Evolutionary conservation across 2,888 invertebrate genomes (phyloP).

Genomic region (Ptychoptera contaminata): DNA sequence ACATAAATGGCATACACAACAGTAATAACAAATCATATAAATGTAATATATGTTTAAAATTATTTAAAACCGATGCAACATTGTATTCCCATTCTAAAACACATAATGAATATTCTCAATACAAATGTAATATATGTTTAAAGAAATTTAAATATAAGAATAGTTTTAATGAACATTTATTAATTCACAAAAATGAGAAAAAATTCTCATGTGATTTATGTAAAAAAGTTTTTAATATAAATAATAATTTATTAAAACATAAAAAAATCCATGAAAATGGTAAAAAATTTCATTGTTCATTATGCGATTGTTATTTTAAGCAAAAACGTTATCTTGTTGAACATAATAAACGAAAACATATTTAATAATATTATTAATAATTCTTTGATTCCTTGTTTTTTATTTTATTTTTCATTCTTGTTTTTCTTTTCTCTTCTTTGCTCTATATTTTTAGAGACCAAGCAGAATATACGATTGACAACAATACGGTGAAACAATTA

Average conservation of each 20-base stretch:
- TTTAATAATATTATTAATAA: neutral
- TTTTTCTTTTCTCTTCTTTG: neutral
- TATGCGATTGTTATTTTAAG: conserved; percentile 33
- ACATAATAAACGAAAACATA: conserved; percentile 24
- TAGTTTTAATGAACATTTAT: conserved; percentile 31
- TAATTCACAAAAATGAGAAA: conserved; percentile 29
- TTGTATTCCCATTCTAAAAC: conserved; percentile 34
- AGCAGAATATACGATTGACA: too few species aligned
- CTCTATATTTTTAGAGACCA: neutral
- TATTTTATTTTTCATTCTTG: too few species aligned
- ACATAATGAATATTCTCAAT: conserved; percentile 16
- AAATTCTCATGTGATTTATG: conserved; percentile 31
- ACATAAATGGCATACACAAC: conserved; percentile 31
- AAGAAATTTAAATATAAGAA: conserved; percentile 34
- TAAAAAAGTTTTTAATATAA: conserved; percentile 30
- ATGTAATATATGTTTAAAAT: conserved; percentile 34
- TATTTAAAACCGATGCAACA: conserved; percentile 33
- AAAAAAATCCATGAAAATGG: conserved; percentile 31
- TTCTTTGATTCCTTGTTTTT: neutral
- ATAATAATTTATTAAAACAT: conserved; percentile 33
- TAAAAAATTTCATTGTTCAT: conserved; percentile 26
- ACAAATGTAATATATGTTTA: conserved; percentile 30
- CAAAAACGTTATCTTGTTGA: conserved; percentile 37
- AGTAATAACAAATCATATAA: conserved; percentile 26
- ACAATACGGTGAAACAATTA: too few species aligned